Conservation (phyloP, 2,797 vertebrate species). For the Urophycis tenuis region DNA sequence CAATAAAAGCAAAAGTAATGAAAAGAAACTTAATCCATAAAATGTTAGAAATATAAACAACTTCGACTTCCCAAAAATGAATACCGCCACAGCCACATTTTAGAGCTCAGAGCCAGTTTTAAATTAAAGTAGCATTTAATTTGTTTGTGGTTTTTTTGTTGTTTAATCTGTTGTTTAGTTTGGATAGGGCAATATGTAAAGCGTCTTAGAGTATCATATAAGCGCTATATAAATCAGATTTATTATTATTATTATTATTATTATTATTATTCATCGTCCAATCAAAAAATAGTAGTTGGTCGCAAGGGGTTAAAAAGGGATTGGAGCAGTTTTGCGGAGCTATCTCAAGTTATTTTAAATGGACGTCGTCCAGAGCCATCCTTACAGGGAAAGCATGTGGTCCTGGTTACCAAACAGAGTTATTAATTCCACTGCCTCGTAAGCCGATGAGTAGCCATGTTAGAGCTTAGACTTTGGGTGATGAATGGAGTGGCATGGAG, state of each 20-base stretch:
- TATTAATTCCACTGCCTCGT: background rate
- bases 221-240: too few relatives aligned
- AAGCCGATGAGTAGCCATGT: background rate
- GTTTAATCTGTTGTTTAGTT: too few relatives aligned
- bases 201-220: too few relatives aligned
- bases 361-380: background rate
- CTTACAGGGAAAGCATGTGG: background rate
- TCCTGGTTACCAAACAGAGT: background rate
- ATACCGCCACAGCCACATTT: background rate
- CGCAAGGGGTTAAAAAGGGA: background rate
- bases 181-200: too few relatives aligned
- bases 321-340: background rate
- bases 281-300: background rate
- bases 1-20: background rate
- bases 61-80: background rate
- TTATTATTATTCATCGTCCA: too few relatives aligned
- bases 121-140: too few relatives aligned
- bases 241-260: too few relatives aligned
- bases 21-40: background rate
- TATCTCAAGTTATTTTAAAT: background rate
- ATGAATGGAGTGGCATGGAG: background rate
- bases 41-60: background rate
- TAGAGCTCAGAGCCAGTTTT: background rate
- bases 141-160: too few relatives aligned
- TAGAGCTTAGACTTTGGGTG: background rate